Evolutionary conservation across 2,797 vertebrate genomes (phyloP), one percentile per base, ranked within the genome.

Genomic region (Aulostomus chinensis): DNA sequence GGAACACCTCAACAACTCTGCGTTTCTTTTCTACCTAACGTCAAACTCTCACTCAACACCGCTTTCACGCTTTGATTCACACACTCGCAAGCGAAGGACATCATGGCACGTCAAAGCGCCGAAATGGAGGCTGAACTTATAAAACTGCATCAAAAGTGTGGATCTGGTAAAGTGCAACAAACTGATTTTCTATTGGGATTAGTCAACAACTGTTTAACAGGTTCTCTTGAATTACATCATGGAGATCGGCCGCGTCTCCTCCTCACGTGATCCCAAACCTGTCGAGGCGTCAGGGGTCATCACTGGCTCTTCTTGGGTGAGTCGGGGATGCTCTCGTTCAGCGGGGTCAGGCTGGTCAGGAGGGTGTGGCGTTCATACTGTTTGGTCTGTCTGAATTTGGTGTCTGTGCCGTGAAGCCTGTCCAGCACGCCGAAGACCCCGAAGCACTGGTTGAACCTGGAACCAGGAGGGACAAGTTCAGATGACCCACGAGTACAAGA

Each of bases 391-490:
- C 91, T 90, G 82, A 98, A 98, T 9, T 86, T 66, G 1, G 30
- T 21, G 42, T 99, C 95, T 0, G 96, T 98, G 36, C 94, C 89
- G 0, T 98, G 97, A n/a, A 97, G 91, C 1, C 92, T 80, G 74
- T 99, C 96, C 80, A 98, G 73, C 11, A 97, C 78, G 0, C 96
- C 97, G 2, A 99, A 86, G 3, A 96, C 92, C 0, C 96, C 95
- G 0, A 89, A 98, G 54, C 94, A 95, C 87, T 98, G 94, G 64
- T 93, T 95, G 77, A 96, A 97, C 91, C 96, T 98, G 80, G 10
- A 73, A 13, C 2, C 16, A 2, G 26, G 7, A 40, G 4, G 21
- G 1, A 24, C 3, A 3, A 43, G 8, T 3, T 22, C 1, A 1
- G 15, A 0, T 34, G 15, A 21, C 39, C 3, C 0, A 6, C 16